Percentiles rank a stretch among this genome's conserved stretches.
Conservation (phyloP, 2,888 invertebrate genomes). For the Tineola bisselliella region DNA sequence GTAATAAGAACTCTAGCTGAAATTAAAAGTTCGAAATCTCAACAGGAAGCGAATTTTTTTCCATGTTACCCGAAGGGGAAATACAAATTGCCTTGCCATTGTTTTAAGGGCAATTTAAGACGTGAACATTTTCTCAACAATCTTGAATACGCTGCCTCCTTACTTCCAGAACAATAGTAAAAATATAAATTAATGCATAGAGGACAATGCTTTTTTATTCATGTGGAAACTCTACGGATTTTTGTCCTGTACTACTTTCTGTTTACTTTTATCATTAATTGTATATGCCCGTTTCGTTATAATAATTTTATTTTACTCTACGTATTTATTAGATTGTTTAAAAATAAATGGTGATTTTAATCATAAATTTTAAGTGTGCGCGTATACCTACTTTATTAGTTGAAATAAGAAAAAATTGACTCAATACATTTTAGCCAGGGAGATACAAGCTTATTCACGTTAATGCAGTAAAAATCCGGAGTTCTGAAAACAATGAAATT, state of each 20-base stretch:
- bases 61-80: slow-evolving; percentile 1
- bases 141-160: background rate
- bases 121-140: slow-evolving; percentile 12
- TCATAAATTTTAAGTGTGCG: no score
- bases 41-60: slow-evolving; percentile 6
- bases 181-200: slow-evolving; percentile 5
- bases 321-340: no score
- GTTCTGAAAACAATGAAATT: no score
- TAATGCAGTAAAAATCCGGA: no score
- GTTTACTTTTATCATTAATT: background rate
- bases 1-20: slow-evolving; percentile 12
- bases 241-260: background rate
- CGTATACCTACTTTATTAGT: no score
- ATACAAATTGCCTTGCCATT: slow-evolving; percentile 11
- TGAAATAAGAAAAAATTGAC: no score
- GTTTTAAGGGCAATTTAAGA: slow-evolving; percentile 12
- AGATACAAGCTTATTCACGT: no score
- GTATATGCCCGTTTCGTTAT: no score
- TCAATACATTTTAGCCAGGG: no score
- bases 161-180: slow-evolving; percentile 8
- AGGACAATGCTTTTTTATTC: background rate
- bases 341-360: no score
- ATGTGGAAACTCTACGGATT: background rate
- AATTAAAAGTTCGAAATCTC: slow-evolving; percentile 15
- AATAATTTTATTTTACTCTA: no score